These are phyloP conservation scores for Phengaris alcon DNA, from an alignment of 2,888 invertebrate genomes.

Conservation along the genomic window DNA sequence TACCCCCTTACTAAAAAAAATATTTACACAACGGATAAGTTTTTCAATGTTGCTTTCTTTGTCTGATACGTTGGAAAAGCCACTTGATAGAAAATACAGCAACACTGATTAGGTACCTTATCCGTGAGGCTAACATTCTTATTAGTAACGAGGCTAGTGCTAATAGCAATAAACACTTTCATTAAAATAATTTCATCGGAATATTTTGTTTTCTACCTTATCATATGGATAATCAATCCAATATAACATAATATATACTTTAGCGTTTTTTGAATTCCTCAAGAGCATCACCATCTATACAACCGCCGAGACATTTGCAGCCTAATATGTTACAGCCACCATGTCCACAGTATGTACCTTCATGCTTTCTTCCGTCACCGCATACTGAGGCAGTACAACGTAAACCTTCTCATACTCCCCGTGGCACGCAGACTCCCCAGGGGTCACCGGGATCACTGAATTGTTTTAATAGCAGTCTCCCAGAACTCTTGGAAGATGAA, in stretches of 20 bases:
- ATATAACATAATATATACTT: neutral
- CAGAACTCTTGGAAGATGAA: neutral
- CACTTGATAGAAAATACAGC: too few relatives aligned
- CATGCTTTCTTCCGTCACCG: neutral
- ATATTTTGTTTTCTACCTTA: too few relatives aligned
- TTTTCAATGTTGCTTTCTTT: too few relatives aligned
- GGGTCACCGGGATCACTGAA: neutral
- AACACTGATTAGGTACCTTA: too few relatives aligned
- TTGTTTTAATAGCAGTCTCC: neutral
- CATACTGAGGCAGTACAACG: neutral
- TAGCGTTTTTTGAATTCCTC: neutral
- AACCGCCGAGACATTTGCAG: slow-evolving; percentile 2
- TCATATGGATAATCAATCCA: too few relatives aligned
- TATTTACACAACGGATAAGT: too few relatives aligned
- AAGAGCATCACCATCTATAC: slow-evolving; percentile 4
- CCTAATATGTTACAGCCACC: slow-evolving; percentile 11
- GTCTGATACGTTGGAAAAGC: too few relatives aligned
- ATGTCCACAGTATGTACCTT: slow-evolving; percentile 3
- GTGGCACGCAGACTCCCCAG: neutral
- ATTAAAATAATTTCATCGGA: too few relatives aligned
- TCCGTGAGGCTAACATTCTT: too few relatives aligned
- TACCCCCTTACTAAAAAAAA: too few relatives aligned
- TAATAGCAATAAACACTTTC: too few relatives aligned
- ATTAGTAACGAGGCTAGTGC: too few relatives aligned
- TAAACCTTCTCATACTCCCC: neutral